A percentile compares a stretch with the other conserved stretches of the same genome.
Conservation (phyloP, 1,140 invertebrate genomes). For the Aethina tumida region DNA sequence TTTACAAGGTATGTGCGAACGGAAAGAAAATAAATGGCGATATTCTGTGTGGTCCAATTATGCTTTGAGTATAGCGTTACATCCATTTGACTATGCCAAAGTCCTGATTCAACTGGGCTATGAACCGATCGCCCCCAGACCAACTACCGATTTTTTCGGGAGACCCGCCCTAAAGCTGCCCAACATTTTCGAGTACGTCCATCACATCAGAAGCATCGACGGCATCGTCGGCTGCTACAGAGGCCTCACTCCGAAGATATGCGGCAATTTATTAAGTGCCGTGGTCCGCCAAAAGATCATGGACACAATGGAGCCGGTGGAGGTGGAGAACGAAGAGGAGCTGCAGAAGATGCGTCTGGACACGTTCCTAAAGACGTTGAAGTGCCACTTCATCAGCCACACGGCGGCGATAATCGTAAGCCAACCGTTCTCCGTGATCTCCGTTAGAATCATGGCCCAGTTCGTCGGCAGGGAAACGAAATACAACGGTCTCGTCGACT, state of each 20-base stretch:
- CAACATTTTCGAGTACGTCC: constrained; percentile 79
- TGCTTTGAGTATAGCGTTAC: constrained; percentile 33
- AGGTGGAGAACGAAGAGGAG: constrained; percentile 37
- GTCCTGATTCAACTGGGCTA: constrained; percentile 77
- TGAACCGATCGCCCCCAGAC: constrained; percentile 70
- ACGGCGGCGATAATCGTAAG: constrained; percentile 66
- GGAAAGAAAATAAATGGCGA: constrained; percentile 32
- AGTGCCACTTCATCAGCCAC: constrained; percentile 58
- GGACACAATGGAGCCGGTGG: constrained; percentile 35
- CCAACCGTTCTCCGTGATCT: constrained; percentile 82
- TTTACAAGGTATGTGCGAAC: constrained; percentile 31
- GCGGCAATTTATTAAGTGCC: constrained; percentile 53
- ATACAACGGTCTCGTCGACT: constrained; percentile 66
- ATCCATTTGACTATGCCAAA: constrained; percentile 76
- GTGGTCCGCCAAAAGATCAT: constrained; percentile 42
- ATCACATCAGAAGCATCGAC: constrained; percentile 71
- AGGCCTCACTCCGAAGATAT: constrained; percentile 65
- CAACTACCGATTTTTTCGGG: constrained; percentile 65
- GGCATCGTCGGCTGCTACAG: constrained; percentile 76
- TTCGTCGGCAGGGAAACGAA: constrained; percentile 79
- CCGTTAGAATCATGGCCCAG: constrained; percentile 83
- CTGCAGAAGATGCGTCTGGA: constrained; percentile 33
- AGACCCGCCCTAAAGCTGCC: constrained; percentile 69
- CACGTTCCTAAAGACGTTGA: constrained; percentile 43
- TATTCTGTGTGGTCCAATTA: constrained; percentile 33